These are phyloP conservation scores for Drosophila repleta DNA, from an alignment of 1,140 invertebrate genomes.

Conservation along the genomic window DNA sequence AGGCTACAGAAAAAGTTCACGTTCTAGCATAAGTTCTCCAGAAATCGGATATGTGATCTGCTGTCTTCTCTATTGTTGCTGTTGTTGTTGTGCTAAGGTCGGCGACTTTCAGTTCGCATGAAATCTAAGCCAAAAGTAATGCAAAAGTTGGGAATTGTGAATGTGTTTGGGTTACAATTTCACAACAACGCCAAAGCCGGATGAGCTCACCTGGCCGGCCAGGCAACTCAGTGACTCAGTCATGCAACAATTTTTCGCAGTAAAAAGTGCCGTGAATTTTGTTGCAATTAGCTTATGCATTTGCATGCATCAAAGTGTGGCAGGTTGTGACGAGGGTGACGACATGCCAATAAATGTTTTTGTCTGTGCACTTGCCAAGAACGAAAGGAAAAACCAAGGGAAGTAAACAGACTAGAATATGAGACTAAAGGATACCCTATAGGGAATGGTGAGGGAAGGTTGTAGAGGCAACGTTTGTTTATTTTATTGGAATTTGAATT, in stretches of 20 bases:
- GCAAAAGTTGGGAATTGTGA: constrained; percentile 18
- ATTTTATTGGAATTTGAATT: no score
- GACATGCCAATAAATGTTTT: constrained; percentile 36
- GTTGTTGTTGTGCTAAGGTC: constrained; percentile 37
- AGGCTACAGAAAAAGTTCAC: neutral
- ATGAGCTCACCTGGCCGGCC: constrained; percentile 37
- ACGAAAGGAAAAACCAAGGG: constrained; percentile 3
- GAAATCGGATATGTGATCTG: constrained; percentile 24
- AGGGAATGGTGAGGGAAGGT: neutral
- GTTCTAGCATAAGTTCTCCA: constrained; percentile 10
- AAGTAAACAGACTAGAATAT: constrained; percentile 9
- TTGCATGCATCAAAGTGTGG: constrained; percentile 14
- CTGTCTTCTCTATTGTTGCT: neutral
- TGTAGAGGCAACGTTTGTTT: no score
- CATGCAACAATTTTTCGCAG: constrained; percentile 62
- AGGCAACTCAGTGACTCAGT: constrained; percentile 54
- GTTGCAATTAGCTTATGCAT: constrained; percentile 62
- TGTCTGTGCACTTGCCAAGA: constrained; percentile 16
- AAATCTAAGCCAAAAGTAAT: constrained; percentile 51
- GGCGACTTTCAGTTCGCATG: constrained; percentile 58
- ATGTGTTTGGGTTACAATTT: constrained; percentile 26
- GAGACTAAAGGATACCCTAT: neutral
- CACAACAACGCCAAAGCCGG: constrained; percentile 20
- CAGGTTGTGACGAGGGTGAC: constrained; percentile 28
- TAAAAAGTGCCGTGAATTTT: constrained; percentile 48